A percentile compares a stretch with the other conserved stretches of the same genome.
These are phyloP conservation scores for Synchiropus splendidus DNA, from an alignment of 2,113 vertebrate species.

Conservation along the genomic window DNA sequence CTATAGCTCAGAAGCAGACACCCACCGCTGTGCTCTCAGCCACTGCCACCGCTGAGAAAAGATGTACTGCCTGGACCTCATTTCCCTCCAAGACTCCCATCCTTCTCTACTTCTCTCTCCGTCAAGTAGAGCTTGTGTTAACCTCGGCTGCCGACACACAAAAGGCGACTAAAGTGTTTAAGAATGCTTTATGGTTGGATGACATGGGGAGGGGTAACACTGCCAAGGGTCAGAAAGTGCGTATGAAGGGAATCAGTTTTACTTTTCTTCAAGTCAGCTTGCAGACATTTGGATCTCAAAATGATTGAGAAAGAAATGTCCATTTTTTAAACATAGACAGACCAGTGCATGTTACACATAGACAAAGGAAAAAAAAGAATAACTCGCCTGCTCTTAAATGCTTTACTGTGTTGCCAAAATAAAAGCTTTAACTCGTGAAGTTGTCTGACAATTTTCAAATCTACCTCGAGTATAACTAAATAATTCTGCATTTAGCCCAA, in stretches of 20 bases:
- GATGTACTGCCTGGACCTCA: constrained; percentile 60
- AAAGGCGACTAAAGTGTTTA: constrained; percentile 57
- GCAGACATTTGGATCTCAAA: no score
- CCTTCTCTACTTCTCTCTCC: constrained; percentile 9
- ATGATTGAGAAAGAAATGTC: no score
- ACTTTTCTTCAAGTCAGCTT: constrained; percentile 32
- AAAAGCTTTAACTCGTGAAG: no score
- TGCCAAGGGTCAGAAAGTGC: constrained; percentile 49
- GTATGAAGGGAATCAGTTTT: constrained; percentile 50
- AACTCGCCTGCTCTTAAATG: no score
- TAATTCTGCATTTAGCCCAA: no score
- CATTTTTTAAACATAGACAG: no score
- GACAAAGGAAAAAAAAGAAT: no score
- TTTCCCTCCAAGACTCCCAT: constrained; percentile 36
- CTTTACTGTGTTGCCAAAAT: no score
- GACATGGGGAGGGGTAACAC: constrained; percentile 43
- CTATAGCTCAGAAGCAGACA: constrained; percentile 62
- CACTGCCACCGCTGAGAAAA: constrained; percentile 57
- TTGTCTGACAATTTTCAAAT: no score
- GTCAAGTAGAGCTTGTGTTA: constrained; percentile 62
- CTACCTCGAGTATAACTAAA: no score
- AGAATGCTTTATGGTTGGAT: constrained; percentile 59
- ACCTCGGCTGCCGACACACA: constrained; percentile 56
- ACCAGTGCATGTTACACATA: no score
- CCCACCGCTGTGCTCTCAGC: constrained; percentile 52